These are phyloP conservation scores for Parochlus steinenii DNA, from an alignment of 2,888 invertebrate species.

Conservation along the genomic window DNA sequence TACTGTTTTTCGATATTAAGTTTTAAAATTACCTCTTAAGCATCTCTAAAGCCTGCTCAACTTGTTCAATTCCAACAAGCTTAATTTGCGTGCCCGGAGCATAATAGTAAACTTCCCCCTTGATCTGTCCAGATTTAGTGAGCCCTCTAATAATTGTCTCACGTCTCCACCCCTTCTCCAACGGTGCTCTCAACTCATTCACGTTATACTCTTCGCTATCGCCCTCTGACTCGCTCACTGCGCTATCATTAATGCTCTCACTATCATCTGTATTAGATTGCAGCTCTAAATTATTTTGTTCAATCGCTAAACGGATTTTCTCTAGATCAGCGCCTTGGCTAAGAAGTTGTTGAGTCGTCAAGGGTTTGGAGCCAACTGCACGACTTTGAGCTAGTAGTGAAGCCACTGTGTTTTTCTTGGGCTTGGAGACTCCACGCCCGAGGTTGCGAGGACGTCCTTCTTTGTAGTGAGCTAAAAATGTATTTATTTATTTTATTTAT, in stretches of 20 bases:
- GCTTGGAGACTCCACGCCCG: conserved; percentile 74
- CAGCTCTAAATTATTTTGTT: conserved; percentile 34
- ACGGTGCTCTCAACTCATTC: conserved; percentile 42
- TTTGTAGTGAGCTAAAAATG: conserved; percentile 27
- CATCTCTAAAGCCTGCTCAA: conserved; percentile 3
- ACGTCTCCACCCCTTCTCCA: conserved; percentile 77
- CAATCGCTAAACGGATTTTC: conserved; percentile 36
- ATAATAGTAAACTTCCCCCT: conserved; percentile 87
- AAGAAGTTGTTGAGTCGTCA: conserved; percentile 50
- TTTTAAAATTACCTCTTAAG: conserved; percentile 3
- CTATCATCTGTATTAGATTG: conserved; percentile 43
- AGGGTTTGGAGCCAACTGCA: conserved; percentile 58
- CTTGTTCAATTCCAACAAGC: conserved; percentile 27
- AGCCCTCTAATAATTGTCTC: conserved; percentile 79
- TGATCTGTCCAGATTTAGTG: conserved; percentile 69
- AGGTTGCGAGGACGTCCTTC: conserved; percentile 71
- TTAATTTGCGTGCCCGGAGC: conserved; percentile 45
- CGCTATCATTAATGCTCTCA: conserved; percentile 40
- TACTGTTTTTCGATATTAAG: too few species aligned
- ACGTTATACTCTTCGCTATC: conserved; percentile 29
- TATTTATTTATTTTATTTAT: too few species aligned
- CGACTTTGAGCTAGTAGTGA: conserved; percentile 73
- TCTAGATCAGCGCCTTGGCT: conserved; percentile 34
- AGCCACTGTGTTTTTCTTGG: conserved; percentile 85
- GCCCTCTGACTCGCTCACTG: conserved; percentile 39